Base-by-base conservation (phyloP, 1,140 invertebrate genomes). In the Tetramorium parvispinum region DNA sequence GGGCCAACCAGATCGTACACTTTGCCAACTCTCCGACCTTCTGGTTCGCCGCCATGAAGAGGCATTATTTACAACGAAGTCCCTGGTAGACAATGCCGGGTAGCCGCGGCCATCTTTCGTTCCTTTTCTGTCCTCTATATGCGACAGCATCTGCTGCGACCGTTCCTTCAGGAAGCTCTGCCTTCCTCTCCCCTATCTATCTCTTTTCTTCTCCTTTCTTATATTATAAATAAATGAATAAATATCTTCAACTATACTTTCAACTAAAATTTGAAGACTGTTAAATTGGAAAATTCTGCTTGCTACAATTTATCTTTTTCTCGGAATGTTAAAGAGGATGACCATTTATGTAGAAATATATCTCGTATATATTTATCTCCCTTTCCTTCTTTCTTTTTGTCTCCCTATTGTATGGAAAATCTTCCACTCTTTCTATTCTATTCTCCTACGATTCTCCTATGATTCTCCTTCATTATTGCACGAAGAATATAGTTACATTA, bases 51-150 rank as follows among this genome's bases (percentile, higher is more conserved):
- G 86, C 92, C 90, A 88, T 91, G 91, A 87, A 92, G 92, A 93
- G 93, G 94, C 94, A 94, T 95, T 95, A 95, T 95, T 95, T 94
- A 94, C 94, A 94, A 92, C 92, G 86, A 87, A 89, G 91, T 88
- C 91, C 90, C 73, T 89, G 90, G 93, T 92, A 93, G 94, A 95
- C 94, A 94, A 95, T 95, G 93, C 93, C 91, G 91, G 77, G 89
- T 90, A 91, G 76, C 87, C 68, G 90, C 90, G 87, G 91, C 94
- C 94, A 95, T 95, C 92, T 95, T 94, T 93, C 92, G 70, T 92
- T 95, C 93, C 91, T 94, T 95, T 95, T 93, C 93, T 92, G 91
- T 92, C 92, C 93, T 94, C 94, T 94, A 94, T 94, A 94, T 93
- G 93, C 93, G 94, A 94, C 92, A 94, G 94, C 92, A 94, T 93